Percentiles rank a stretch among this genome's conserved stretches.
Conservation (phyloP, 2,113 vertebrate species). For the Columba janthina region DNA sequence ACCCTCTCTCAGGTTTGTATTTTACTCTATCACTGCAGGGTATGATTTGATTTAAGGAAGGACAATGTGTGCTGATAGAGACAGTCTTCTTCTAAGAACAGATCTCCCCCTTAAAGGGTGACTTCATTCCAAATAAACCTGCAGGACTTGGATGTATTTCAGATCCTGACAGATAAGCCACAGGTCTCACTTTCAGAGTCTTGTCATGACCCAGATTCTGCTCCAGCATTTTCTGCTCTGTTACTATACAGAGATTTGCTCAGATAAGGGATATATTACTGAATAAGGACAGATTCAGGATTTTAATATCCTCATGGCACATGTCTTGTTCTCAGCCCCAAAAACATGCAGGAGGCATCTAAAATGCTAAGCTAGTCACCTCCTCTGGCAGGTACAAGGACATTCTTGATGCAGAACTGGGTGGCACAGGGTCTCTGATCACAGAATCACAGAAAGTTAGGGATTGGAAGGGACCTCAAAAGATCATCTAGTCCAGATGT, state of each 20-base stretch:
- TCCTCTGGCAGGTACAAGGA: background rate
- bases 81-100: background rate
- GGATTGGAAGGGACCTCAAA: no score
- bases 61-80: background rate
- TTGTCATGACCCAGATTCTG: conserved; percentile 54
- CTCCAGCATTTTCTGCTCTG: background rate
- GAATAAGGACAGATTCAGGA: background rate
- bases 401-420: background rate
- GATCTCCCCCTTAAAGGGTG: conserved; percentile 37
- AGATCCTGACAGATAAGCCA: background rate
- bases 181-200: conserved; percentile 17
- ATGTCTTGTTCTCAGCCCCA: background rate
- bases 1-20: background rate
- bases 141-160: conserved; percentile 25
- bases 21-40: background rate
- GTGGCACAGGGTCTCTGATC: background rate
- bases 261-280: no score
- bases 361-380: background rate
- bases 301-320: background rate
- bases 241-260: background rate
- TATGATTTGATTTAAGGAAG: conserved; percentile 28
- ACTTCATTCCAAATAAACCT: background rate
- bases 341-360: background rate
- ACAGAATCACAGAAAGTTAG: no score
- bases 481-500: background rate